Conservation (phyloP, 2,888 invertebrate genomes). For the Tetheella fluctuosa region DNA sequence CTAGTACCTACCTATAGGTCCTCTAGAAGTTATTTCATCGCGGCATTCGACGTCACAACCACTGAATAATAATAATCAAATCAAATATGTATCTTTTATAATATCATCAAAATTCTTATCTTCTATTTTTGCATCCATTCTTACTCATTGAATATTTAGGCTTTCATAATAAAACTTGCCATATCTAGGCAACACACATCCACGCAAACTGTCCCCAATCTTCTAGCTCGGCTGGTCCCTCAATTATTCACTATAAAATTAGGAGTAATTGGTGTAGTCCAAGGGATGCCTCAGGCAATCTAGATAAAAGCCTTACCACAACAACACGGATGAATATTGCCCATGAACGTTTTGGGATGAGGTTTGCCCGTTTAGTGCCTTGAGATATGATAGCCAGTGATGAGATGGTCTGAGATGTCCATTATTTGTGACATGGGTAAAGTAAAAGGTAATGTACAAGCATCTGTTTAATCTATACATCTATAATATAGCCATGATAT, state of each 20-base stretch:
- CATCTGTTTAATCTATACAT: background rate
- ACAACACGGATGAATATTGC: constrained; percentile 34
- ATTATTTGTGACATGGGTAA: constrained; percentile 7
- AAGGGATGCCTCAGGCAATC: constrained; percentile 51
- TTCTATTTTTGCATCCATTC: background rate
- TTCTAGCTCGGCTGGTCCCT: constrained; percentile 22
- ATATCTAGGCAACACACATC: background rate
- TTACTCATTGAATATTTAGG: constrained; percentile 4
- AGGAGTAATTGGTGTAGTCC: constrained; percentile 57
- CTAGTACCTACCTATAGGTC: too few relatives aligned
- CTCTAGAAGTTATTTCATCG: too few relatives aligned
- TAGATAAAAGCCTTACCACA: constrained; percentile 57
- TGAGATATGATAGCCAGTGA: constrained; percentile 36
- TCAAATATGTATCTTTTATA: too few relatives aligned
- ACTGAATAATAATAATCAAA: too few relatives aligned
- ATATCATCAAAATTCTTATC: background rate
- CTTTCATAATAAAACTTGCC: background rate
- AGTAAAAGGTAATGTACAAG: background rate
- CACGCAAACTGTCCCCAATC: constrained; percentile 7
- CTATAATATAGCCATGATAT: background rate
- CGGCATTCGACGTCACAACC: too few relatives aligned
- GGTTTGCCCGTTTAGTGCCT: constrained; percentile 33
- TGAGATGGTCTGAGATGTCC: background rate
- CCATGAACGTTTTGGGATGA: constrained; percentile 40
- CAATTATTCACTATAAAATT: constrained; percentile 65